Evolutionary conservation across 2,888 invertebrate species (phyloP).

Genomic region (Metopia argyrocephala): DNA sequence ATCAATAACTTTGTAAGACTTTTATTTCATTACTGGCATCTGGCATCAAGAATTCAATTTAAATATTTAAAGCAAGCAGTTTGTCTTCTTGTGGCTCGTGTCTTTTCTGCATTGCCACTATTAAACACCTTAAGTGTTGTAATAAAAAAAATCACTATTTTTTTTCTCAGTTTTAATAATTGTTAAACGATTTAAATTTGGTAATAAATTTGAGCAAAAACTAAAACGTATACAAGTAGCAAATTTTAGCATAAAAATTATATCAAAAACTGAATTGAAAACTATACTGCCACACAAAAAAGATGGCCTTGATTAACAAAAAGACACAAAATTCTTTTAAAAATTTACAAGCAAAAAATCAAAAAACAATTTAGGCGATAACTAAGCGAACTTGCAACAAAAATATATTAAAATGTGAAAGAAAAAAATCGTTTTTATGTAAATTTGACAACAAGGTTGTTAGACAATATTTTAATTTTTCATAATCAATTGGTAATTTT

Average conservation of each 20-base stretch:
- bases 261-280: not conserved
- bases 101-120: constrained; percentile 5
- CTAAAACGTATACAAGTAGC: not conserved
- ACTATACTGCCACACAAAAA: not conserved
- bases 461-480: too few species aligned
- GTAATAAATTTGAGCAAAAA: constrained; percentile 1
- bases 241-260: not conserved
- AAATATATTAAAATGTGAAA: too few species aligned
- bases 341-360: not conserved
- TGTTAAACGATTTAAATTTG: constrained; percentile 26
- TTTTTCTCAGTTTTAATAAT: constrained; percentile 10
- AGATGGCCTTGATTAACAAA: constrained; percentile 35
- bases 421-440: too few species aligned
- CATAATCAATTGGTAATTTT: too few species aligned
- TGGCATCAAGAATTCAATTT: too few species aligned
- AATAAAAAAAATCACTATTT: constrained; percentile 44
- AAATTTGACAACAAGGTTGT: too few species aligned
- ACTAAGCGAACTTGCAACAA: too few species aligned
- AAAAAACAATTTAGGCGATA: not conserved
- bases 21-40: too few species aligned
- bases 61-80: too few species aligned
- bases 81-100: constrained; percentile 37
- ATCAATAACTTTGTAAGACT: too few species aligned
- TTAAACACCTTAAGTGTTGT: constrained; percentile 29
- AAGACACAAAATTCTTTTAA: not conserved